A percentile compares a stretch with the other conserved stretches of the same genome.
Conservation (phyloP, 2,113 vertebrate genomes). For the Potamarius usumacintae region DNA sequence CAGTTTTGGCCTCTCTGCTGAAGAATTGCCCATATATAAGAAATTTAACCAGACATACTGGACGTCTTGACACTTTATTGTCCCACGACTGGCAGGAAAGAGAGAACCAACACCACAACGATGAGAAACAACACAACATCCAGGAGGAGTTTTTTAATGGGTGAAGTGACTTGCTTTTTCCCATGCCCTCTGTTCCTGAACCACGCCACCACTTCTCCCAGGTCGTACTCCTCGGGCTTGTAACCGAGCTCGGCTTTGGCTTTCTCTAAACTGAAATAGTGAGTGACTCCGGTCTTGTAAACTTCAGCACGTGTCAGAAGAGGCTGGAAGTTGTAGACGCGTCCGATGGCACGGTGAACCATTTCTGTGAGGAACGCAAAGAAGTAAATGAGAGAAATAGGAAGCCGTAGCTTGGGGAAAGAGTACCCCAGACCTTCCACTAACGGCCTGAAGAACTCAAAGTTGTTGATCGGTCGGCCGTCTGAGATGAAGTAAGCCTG, state of each 20-base stretch:
- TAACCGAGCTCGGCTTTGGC: slow-evolving; percentile 85
- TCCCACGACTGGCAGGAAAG: slow-evolving; percentile 70
- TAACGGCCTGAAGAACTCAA: slow-evolving; percentile 90
- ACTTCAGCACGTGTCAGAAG: slow-evolving; percentile 91
- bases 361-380: slow-evolving; percentile 88
- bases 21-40: no score
- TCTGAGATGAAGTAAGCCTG: slow-evolving; percentile 96
- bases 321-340: slow-evolving; percentile 88
- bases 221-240: slow-evolving; percentile 72
- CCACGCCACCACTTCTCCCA: slow-evolving; percentile 86
- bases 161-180: slow-evolving; percentile 50
- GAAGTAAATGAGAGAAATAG: slow-evolving; percentile 81
- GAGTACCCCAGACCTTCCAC: slow-evolving; percentile 89
- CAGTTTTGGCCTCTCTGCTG: no score
- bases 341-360: slow-evolving; percentile 76
- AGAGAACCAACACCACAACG: slow-evolving; percentile 65
- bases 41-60: no score
- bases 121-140: slow-evolving; percentile 69
- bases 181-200: slow-evolving; percentile 81
- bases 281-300: slow-evolving; percentile 90
- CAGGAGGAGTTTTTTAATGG: slow-evolving; percentile 54
- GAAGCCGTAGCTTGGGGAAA: slow-evolving; percentile 82
- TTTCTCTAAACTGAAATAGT: slow-evolving; percentile 91
- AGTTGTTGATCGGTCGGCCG: slow-evolving; percentile 87
- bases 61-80: not conserved